A percentile compares a stretch with the other conserved stretches of the same genome.
Conservation (phyloP, 2,113 vertebrate species). For the Anoplopoma fimbria region DNA sequence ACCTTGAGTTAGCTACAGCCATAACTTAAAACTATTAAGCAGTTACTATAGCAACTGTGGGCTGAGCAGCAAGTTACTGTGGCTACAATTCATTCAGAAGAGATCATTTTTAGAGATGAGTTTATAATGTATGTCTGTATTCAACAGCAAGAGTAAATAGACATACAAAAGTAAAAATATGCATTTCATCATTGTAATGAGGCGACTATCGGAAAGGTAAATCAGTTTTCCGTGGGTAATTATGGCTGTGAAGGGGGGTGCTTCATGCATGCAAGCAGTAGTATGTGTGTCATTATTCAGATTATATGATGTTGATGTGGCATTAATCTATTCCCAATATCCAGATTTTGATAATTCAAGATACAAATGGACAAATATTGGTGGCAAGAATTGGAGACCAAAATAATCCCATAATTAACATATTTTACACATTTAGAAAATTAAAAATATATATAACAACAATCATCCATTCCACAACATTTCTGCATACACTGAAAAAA, state of each 20-base stretch:
- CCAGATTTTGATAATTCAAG: neutral
- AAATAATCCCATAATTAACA: neutral
- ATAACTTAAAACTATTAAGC: conserved; percentile 36
- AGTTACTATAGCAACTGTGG: conserved; percentile 54
- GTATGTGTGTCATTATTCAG: neutral
- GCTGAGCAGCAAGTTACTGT: conserved; percentile 14
- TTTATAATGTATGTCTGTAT: neutral
- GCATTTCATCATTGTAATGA: neutral
- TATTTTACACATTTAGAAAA: neutral
- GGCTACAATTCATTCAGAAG: conserved; percentile 9
- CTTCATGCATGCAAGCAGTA: neutral
- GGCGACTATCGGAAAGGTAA: neutral
- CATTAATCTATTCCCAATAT: neutral
- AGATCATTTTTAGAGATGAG: neutral
- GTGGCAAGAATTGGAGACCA: neutral
- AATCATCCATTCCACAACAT: conserved; percentile 52
- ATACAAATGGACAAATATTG: neutral
- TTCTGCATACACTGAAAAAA: conserved; percentile 32
- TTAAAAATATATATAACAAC: neutral
- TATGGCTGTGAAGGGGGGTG: neutral
- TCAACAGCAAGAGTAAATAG: neutral
- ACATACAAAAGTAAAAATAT: neutral
- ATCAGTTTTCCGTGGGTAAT: neutral
- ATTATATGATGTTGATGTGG: neutral
- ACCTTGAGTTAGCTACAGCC: conserved; percentile 28